phyloP scores from a whole-genome alignment of 2,113 vertebrate species.

The rat (Rattus norvegicus) region GRCr8 NC_086026.1:107233501-107234000 shows the following conservation, averaged over 20 bases:
- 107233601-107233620: not conserved
- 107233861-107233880: not conserved
- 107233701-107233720: not conserved
- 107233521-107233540: not conserved
- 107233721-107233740: not conserved
- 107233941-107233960: not conserved
- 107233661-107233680: not conserved
- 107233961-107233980: not conserved
- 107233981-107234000: not conserved
- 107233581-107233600: not conserved
- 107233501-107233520: not conserved
- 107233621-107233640: slow-evolving; percentile 17
- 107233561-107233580: not conserved
- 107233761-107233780: not conserved
- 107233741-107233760: not conserved
- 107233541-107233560: not conserved
- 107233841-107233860: not conserved
- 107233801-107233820: not conserved
- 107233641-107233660: slow-evolving; percentile 16
- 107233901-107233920: too few relatives aligned
- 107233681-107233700: not conserved
- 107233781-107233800: not conserved
- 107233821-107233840: not conserved
- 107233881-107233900: not conserved
- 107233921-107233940: not conserved